phyloP scores from a whole-genome alignment of 2,888 invertebrate genomes.

The Linnaemya vulpina region DNA sequence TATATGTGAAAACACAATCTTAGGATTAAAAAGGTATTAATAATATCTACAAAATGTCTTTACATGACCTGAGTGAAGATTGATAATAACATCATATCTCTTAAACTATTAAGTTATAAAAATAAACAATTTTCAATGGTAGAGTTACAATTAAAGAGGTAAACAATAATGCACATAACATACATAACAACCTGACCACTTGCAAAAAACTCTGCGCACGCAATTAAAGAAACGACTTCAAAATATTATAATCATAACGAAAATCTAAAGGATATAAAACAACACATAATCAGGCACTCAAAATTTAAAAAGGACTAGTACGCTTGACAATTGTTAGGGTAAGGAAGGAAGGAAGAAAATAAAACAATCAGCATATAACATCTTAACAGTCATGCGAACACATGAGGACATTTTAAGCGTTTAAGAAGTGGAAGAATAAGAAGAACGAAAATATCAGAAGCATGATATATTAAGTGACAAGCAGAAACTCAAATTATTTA shows the following conservation, averaged over 20 bases:
- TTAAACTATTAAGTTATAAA: constrained; percentile 31
- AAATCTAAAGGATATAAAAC: constrained; percentile 52
- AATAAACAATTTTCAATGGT: constrained; percentile 12
- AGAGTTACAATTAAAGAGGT: constrained; percentile 42
- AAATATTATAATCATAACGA: constrained; percentile 46
- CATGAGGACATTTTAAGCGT: constrained; percentile 78
- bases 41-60: background rate
- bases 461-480: background rate
- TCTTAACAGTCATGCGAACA: constrained; percentile 46
- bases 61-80: constrained; percentile 2
- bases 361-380: constrained; percentile 47
- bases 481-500: constrained; percentile 28
- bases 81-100: constrained; percentile 8
- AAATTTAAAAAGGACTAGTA: background rate
- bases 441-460: background rate
- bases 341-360: constrained; percentile 30
- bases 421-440: constrained; percentile 68
- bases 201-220: constrained; percentile 63
- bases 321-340: background rate
- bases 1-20: too few species aligned
- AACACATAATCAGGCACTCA: constrained; percentile 36
- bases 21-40: too few species aligned
- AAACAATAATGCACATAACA: constrained; percentile 59
- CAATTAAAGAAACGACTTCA: constrained; percentile 62
- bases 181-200: constrained; percentile 64